Conservation (phyloP, 2,888 invertebrate species). For the Drosophila yooni region DNA sequence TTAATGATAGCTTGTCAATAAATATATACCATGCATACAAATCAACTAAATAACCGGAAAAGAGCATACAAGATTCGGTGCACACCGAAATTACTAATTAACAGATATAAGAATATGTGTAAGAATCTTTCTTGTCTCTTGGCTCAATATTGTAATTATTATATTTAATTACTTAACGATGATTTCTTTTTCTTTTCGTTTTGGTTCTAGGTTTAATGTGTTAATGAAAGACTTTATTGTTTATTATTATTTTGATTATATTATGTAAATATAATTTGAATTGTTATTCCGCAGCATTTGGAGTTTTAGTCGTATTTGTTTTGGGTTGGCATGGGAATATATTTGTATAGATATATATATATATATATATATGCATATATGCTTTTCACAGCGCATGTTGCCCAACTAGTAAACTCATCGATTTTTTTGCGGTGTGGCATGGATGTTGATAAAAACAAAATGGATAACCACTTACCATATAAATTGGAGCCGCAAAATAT, state of each 20-base stretch:
- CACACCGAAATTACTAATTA: slow-evolving; percentile 36
- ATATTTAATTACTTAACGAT: slow-evolving; percentile 23
- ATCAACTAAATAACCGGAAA: slow-evolving; percentile 43
- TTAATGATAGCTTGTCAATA: slow-evolving; percentile 27
- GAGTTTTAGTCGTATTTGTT: slow-evolving; percentile 14
- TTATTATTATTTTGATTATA: slow-evolving; percentile 46
- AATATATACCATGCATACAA: background rate
- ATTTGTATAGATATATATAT: slow-evolving; percentile 10
- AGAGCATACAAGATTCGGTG: slow-evolving; percentile 56
- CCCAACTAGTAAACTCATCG: slow-evolving; percentile 64
- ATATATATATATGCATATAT: slow-evolving; percentile 10
- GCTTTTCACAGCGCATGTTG: slow-evolving; percentile 6
- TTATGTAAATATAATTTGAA: slow-evolving; percentile 76
- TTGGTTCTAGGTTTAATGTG: background rate
- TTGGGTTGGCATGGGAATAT: slow-evolving; percentile 63
- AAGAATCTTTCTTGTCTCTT: slow-evolving; percentile 17
- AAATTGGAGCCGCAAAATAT: slow-evolving; percentile 75
- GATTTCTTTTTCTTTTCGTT: background rate
- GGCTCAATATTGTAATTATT: slow-evolving; percentile 18
- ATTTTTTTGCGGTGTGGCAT: slow-evolving; percentile 47
- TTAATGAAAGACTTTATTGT: slow-evolving; percentile 20
- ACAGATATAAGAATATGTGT: slow-evolving; percentile 2
- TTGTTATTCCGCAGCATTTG: slow-evolving; percentile 66
- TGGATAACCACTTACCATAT: slow-evolving; percentile 73
- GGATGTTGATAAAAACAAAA: slow-evolving; percentile 63